A percentile compares a stretch with the other conserved stretches of the same genome.
phyloP scores from a whole-genome alignment of 2,113 vertebrate species.

The Damaliscus lunatus region DNA sequence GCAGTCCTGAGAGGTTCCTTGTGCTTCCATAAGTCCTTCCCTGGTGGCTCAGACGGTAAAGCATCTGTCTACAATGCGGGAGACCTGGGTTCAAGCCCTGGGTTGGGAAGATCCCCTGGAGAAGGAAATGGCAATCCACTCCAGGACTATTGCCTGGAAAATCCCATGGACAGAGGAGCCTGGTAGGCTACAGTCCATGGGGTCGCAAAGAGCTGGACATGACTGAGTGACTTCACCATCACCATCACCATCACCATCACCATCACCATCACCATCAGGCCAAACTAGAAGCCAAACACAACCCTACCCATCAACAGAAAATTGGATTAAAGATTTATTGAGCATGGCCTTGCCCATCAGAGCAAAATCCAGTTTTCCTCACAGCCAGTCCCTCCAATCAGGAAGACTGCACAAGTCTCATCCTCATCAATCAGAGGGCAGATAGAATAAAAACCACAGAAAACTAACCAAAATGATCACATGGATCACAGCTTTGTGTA shows the following conservation, averaged over 20 bases:
- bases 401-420: neutral
- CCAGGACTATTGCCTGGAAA: too few species aligned
- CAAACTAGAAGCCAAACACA: neutral
- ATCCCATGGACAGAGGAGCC: too few species aligned
- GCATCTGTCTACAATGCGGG: too few species aligned
- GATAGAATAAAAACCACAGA: neutral
- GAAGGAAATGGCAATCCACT: too few species aligned
- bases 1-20: neutral
- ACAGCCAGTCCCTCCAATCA: neutral
- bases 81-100: too few species aligned
- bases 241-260: neutral
- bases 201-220: too few species aligned
- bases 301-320: neutral
- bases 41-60: too few species aligned
- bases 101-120: too few species aligned
- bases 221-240: too few species aligned
- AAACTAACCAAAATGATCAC: neutral
- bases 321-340: neutral
- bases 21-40: neutral
- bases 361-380: neutral
- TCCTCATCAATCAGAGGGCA: neutral
- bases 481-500: neutral
- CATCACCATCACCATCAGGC: neutral
- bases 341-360: neutral
- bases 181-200: too few species aligned